Evolutionary conservation across 2,797 vertebrate genomes (phyloP).

Genomic region (Crocodylus rhombifer): DNA sequence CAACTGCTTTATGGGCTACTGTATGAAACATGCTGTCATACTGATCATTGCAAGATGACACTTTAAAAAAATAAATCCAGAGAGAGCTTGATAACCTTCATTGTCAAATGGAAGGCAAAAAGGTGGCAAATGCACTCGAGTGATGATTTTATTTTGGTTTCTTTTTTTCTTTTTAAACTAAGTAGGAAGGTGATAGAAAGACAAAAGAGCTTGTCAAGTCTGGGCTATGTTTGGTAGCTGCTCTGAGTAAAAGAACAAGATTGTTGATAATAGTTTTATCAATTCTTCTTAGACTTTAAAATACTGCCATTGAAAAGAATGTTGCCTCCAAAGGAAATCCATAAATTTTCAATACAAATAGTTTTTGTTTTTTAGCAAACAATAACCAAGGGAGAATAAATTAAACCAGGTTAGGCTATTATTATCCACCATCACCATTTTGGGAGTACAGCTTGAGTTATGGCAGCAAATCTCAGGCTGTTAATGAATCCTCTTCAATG

Average conservation of each 20-base stretch:
- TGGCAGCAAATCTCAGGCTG: not conserved
- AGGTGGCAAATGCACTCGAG: slow-evolving; percentile 1
- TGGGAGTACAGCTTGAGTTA: not conserved
- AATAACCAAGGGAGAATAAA: not conserved
- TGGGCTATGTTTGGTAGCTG: not conserved
- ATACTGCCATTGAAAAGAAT: not conserved
- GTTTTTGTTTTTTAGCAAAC: not conserved
- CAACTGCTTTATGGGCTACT: slow-evolving; percentile 25
- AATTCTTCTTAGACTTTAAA: slow-evolving; percentile 25
- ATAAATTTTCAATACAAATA: not conserved
- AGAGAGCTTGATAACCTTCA: slow-evolving; percentile 28
- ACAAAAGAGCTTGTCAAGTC: slow-evolving; percentile 30
- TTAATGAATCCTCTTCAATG: not conserved
- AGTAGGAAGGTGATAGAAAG: not conserved
- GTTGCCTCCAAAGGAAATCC: not conserved
- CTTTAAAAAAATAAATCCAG: slow-evolving; percentile 43
- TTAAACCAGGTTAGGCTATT: not conserved
- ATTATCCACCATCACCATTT: not conserved
- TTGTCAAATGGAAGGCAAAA: slow-evolving; percentile 58
- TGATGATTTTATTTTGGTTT: not conserved
- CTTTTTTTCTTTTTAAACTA: slow-evolving; percentile 15
- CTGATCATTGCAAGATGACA: slow-evolving; percentile 49
- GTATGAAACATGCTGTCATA: slow-evolving; percentile 40
- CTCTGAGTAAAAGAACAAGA: not conserved
- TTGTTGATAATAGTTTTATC: not conserved